Evolutionary conservation across 2,888 invertebrate species (phyloP).

Genomic region (Salticus scenicus): DNA sequence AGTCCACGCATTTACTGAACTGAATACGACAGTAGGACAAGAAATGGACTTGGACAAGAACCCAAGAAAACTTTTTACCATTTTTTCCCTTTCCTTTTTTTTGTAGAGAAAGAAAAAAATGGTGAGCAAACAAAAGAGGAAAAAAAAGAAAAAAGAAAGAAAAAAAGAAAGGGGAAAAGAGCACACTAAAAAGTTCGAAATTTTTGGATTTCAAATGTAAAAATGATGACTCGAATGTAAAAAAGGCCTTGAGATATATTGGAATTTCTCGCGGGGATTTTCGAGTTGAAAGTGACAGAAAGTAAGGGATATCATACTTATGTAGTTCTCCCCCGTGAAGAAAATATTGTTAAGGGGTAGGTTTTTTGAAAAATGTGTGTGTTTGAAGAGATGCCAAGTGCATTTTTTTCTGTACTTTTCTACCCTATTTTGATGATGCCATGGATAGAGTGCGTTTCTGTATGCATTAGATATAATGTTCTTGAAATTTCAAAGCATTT

Average conservation of each 20-base stretch:
- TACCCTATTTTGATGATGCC: neutral
- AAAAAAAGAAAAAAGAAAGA: too few relatives aligned
- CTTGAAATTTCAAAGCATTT: too few relatives aligned
- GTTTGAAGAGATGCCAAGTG: neutral
- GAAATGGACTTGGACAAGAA: too few relatives aligned
- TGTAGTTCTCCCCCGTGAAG: neutral
- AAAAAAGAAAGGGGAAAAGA: too few relatives aligned
- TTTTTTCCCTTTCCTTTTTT: too few relatives aligned
- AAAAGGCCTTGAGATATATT: conserved; percentile 15
- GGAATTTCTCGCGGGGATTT: conserved; percentile 43
- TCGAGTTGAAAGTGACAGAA: conserved; percentile 21
- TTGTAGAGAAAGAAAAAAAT: too few relatives aligned
- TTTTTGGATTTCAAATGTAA: conserved; percentile 21
- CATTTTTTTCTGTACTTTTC: neutral
- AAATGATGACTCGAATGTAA: conserved; percentile 28
- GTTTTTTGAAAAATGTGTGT: neutral
- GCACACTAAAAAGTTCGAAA: conserved; percentile 32
- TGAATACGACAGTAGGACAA: too few relatives aligned
- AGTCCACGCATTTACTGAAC: too few relatives aligned
- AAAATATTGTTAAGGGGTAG: neutral
- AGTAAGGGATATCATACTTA: neutral
- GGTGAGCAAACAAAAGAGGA: too few relatives aligned
- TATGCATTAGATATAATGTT: too few relatives aligned
- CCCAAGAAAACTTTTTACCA: too few relatives aligned
- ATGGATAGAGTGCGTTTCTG: neutral